Base-by-base conservation (phyloP, 2,888 invertebrate genomes). In the Gymnocheta viridis region DNA sequence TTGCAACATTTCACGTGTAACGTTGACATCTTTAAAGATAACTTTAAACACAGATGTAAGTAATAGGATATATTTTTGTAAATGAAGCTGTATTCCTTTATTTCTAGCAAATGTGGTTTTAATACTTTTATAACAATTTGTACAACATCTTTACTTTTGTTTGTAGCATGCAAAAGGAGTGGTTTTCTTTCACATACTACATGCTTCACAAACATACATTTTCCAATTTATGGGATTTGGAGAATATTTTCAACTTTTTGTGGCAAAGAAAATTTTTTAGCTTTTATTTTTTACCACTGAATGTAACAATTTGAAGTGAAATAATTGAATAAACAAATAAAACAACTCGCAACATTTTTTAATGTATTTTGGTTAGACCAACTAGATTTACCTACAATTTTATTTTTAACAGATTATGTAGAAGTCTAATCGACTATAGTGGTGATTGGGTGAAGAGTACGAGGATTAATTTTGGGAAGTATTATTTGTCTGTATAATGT, bases 131-230 rank as follows among this genome's bases (percentile, higher is more conserved):
- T 17, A 29, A 66, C 47, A 64, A 7, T 44, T 17, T n/a, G n/a
- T 24, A 24, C 12, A 44, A 44, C 24, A 47, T 44, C 29, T 44
- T 64, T 47, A 10, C 22, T 49, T 1, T 54, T 38, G 2, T 35
- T n/a, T 35, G 32, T 35, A 51, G 51, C 51, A 49, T 49, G 22
- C n/a, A 69, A 38, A 54, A 27, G 49, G 51, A 54, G 51, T 27
- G 51, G 54, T 47, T 49, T 32, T 58, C 19, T 12, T 7, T 14
- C 19, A 35, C 7, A 67, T 9, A 22, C 3, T 29, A 12, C n/a
- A n/a, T n/a, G 27, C 12, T 7, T 27, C 10, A 17, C 22, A 47
- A 9, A 7, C 41, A 72, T 47, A 32, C n/a, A 19, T 56, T 22
- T 38, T 14, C 2, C 5, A 51, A 51, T 51, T 73, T 73, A 49